Evolutionary conservation across 1,140 invertebrate genomes (phyloP).

Genomic region (Zaprionus kolodkinae): DNA sequence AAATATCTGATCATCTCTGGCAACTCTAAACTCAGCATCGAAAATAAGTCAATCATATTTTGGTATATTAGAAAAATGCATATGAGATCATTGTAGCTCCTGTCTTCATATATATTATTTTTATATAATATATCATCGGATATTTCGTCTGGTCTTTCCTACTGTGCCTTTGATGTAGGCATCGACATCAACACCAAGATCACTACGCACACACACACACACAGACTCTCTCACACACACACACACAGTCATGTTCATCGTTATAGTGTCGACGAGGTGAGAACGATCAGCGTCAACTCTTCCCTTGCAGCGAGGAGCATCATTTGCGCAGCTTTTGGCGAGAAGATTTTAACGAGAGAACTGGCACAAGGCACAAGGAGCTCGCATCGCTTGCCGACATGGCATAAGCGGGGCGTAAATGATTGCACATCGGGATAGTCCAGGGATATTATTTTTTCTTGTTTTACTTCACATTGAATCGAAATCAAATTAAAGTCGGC

Average conservation of each 20-base stretch:
- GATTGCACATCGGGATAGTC: constrained; percentile 53
- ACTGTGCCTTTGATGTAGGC: constrained; percentile 48
- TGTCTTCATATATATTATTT: background rate
- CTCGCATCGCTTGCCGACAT: background rate
- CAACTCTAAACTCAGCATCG: too few species aligned
- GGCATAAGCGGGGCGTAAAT: constrained; percentile 42
- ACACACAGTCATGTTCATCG: constrained; percentile 34
- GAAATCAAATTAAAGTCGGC: constrained; percentile 78
- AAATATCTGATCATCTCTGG: too few species aligned
- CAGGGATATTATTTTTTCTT: constrained; percentile 48
- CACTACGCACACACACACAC: constrained; percentile 37
- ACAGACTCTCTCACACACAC: constrained; percentile 1
- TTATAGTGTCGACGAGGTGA: constrained; percentile 74
- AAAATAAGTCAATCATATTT: too few species aligned
- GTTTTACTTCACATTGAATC: constrained; percentile 67
- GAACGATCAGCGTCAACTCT: constrained; percentile 73
- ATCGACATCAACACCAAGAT: constrained; percentile 34
- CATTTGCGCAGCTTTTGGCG: constrained; percentile 49
- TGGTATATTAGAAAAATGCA: too few species aligned
- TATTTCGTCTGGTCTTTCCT: constrained; percentile 23
- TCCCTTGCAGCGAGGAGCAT: constrained; percentile 54
- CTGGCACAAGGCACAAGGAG: background rate
- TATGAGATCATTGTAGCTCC: too few species aligned
- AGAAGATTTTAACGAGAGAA: constrained; percentile 48
- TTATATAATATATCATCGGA: background rate